Conservation (phyloP, 2,888 invertebrate genomes). For the Phengaris alcon region DNA sequence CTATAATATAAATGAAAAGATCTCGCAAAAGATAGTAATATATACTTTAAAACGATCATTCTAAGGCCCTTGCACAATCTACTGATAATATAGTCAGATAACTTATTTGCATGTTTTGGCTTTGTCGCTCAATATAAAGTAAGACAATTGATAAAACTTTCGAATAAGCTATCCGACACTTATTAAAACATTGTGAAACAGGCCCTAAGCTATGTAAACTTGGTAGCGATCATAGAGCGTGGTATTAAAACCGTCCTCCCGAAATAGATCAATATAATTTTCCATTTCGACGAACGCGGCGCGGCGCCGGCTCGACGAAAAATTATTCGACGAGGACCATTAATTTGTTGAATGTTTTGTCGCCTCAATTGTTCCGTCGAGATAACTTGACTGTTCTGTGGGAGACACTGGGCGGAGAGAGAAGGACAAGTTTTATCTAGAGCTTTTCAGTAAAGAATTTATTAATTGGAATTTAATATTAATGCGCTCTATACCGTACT, state of each 20-base stretch:
- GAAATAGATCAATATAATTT: slow-evolving; percentile 16
- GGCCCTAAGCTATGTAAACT: neutral
- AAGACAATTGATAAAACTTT: too few species aligned
- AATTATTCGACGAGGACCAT: slow-evolving; percentile 1
- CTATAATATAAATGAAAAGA: too few species aligned
- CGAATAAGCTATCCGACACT: too few species aligned
- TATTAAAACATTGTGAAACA: too few species aligned
- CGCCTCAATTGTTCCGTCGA: slow-evolving; percentile 17
- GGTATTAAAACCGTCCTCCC: neutral
- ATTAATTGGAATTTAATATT: neutral
- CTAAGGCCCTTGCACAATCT: too few species aligned
- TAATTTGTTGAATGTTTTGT: slow-evolving; percentile 23
- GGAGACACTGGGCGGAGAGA: neutral
- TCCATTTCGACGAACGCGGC: neutral
- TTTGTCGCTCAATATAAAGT: too few species aligned
- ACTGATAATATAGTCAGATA: too few species aligned
- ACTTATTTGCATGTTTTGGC: too few species aligned
- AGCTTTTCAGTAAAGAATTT: neutral
- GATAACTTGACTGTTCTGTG: neutral
- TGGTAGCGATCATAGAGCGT: neutral
- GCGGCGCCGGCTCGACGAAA: neutral
- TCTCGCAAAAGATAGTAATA: too few species aligned
- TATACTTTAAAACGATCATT: too few species aligned
- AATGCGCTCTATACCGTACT: too few species aligned
- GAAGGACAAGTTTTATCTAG: neutral